Evolutionary conservation across 2,888 invertebrate genomes (phyloP).

Genomic region (Leptopilina syphax): DNA sequence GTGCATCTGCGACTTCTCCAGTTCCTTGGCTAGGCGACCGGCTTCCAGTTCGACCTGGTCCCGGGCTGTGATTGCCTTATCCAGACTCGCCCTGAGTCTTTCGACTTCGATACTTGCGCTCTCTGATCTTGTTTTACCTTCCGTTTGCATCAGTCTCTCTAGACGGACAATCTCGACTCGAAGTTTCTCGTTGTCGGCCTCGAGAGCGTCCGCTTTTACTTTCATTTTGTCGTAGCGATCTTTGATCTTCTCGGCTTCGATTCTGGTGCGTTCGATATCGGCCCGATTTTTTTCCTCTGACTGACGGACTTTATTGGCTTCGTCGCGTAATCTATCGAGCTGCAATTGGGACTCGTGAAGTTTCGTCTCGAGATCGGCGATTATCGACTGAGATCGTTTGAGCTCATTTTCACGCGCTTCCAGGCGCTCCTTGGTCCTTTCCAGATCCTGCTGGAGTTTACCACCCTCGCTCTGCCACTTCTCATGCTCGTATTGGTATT

Average conservation of each 20-base stretch:
- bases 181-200: constrained; percentile 86
- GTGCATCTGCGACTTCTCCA: constrained; percentile 91
- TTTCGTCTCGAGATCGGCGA: constrained; percentile 85
- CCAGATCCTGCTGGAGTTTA: constrained; percentile 79
- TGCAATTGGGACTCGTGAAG: constrained; percentile 89
- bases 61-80: constrained; percentile 89
- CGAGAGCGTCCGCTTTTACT: constrained; percentile 83
- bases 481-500: constrained; percentile 87
- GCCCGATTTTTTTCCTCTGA: constrained; percentile 88
- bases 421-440: constrained; percentile 87
- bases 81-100: constrained; percentile 89
- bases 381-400: constrained; percentile 82
- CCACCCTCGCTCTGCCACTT: constrained; percentile 81
- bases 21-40: constrained; percentile 88
- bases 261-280: constrained; percentile 90
- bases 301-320: constrained; percentile 85
- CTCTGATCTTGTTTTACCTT: constrained; percentile 79
- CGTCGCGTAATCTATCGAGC: constrained; percentile 87
- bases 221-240: constrained; percentile 92
- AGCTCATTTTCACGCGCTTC: constrained; percentile 86
- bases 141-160: constrained; percentile 80
- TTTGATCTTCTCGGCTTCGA: constrained; percentile 92
- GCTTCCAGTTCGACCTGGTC: constrained; percentile 92
- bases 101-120: constrained; percentile 85
- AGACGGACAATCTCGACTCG: constrained; percentile 83